phyloP scores from a whole-genome alignment of 2,113 vertebrate genomes.

The Malurus alboscapulatus region DNA sequence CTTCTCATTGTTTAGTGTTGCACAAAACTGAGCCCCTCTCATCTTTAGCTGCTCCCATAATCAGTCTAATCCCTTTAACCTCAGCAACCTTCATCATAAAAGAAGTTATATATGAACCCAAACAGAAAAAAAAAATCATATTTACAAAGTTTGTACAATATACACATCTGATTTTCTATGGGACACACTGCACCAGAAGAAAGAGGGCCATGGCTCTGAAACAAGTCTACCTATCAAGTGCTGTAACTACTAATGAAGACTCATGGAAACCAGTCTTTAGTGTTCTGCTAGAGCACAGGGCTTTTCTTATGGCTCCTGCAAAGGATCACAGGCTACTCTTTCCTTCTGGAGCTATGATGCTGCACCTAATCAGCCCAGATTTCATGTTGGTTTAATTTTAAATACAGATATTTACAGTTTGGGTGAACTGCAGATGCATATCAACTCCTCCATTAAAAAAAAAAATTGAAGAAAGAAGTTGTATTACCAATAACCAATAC shows the following conservation, averaged over 20 bases:
- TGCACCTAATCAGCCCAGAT: conserved; percentile 77
- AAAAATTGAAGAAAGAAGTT: conserved; percentile 62
- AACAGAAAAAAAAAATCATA: conserved; percentile 71
- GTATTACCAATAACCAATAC: conserved; percentile 82
- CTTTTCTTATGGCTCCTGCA: conserved; percentile 74
- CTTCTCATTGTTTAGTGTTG: conserved; percentile 73
- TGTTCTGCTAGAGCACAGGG: conserved; percentile 77
- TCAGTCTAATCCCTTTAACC: conserved; percentile 81
- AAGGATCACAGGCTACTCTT: conserved; percentile 73
- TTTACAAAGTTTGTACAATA: conserved; percentile 89
- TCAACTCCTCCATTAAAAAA: conserved; percentile 77
- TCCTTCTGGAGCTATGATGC: conserved; percentile 75
- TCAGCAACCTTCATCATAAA: conserved; percentile 81
- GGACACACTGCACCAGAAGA: conserved; percentile 78
- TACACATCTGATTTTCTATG: conserved; percentile 83
- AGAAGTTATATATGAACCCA: conserved; percentile 77
- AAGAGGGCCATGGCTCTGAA: conserved; percentile 79
- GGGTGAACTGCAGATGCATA: conserved; percentile 78
- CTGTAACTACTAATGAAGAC: conserved; percentile 73
- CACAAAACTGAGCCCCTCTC: conserved; percentile 85
- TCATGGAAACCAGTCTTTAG: conserved; percentile 74
- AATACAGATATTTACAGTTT: conserved; percentile 83
- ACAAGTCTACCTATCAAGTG: conserved; percentile 73
- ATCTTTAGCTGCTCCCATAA: conserved; percentile 84
- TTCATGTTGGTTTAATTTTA: conserved; percentile 74